phyloP scores from a whole-genome alignment of 1,140 invertebrate genomes.

The Drosophila parabipectinata region DNA sequence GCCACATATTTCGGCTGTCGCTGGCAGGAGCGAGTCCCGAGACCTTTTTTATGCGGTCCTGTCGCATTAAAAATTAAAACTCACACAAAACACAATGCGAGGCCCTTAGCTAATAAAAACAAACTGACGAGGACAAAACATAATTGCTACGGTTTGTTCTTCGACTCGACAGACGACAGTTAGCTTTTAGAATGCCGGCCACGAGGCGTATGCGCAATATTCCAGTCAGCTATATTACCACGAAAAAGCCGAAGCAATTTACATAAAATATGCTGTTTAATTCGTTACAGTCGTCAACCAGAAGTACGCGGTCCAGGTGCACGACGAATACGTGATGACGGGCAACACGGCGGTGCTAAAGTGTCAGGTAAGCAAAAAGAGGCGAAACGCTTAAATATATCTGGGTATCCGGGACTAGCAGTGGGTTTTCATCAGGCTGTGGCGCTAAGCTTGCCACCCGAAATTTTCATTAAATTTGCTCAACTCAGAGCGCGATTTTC shows the following conservation, averaged over 20 bases:
- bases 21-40: constrained; percentile 13
- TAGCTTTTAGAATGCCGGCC: constrained; percentile 17
- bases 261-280: constrained; percentile 53
- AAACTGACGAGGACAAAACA: constrained; percentile 22
- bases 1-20: constrained; percentile 67
- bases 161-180: constrained; percentile 2
- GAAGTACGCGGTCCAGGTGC: constrained; percentile 93
- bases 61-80: constrained; percentile 60
- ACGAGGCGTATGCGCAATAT: constrained; percentile 55
- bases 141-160: constrained; percentile 48
- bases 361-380: constrained; percentile 86
- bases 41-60: constrained; percentile 46
- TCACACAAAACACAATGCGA: constrained; percentile 8
- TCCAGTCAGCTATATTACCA: constrained; percentile 8
- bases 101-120: constrained; percentile 57
- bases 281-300: constrained; percentile 90
- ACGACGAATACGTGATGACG: constrained; percentile 93
- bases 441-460: constrained; percentile 8
- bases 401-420: too few species aligned
- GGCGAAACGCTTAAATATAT: background rate
- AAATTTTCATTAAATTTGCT: constrained; percentile 75
- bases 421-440: too few species aligned
- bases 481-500: constrained; percentile 17
- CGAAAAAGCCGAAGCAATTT: constrained; percentile 35
- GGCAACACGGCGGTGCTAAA: constrained; percentile 94